Percentiles rank a stretch among this genome's conserved stretches.
These are phyloP conservation scores for Orchesellides sinensis DNA, from an alignment of 2,888 invertebrate species.

Conservation along the genomic window DNA sequence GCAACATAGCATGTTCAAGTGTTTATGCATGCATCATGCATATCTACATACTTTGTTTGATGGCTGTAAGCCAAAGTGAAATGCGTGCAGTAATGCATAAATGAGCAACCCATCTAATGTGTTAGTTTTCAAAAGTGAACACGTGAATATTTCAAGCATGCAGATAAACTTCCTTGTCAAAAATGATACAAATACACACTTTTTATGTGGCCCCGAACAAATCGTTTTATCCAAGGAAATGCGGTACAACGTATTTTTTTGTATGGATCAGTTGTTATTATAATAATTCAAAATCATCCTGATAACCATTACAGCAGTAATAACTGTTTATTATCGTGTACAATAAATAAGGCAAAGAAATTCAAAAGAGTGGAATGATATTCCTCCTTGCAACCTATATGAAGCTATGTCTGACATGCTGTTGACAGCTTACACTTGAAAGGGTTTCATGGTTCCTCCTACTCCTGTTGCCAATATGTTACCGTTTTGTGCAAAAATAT, in stretches of 20 bases:
- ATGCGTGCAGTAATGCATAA: not conserved
- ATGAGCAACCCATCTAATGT: conserved; percentile 15
- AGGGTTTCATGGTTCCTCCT: not conserved
- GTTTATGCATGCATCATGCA: conserved; percentile 35
- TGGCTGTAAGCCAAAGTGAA: conserved; percentile 20
- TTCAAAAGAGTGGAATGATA: not conserved
- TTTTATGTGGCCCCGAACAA: no score
- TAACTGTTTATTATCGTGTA: no score
- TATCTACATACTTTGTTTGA: conserved; percentile 55
- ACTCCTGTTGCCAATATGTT: conserved; percentile 37
- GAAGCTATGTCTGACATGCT: no score
- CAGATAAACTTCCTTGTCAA: no score
- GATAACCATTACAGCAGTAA: no score
- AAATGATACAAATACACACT: no score
- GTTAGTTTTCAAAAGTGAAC: conserved; percentile 12
- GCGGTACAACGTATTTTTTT: no score
- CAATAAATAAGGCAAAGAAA: not conserved
- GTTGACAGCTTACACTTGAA: conserved; percentile 33
- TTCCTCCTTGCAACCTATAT: conserved; percentile 6
- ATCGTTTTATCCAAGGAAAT: no score
- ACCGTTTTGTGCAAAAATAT: conserved; percentile 28
- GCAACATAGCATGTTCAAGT: conserved; percentile 56
- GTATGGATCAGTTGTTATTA: no score
- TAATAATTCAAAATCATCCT: no score
- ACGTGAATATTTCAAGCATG: not conserved